These are phyloP conservation scores for Gouania willdenowi DNA, from an alignment of 2,797 vertebrate species.

Conservation along the genomic window DNA sequence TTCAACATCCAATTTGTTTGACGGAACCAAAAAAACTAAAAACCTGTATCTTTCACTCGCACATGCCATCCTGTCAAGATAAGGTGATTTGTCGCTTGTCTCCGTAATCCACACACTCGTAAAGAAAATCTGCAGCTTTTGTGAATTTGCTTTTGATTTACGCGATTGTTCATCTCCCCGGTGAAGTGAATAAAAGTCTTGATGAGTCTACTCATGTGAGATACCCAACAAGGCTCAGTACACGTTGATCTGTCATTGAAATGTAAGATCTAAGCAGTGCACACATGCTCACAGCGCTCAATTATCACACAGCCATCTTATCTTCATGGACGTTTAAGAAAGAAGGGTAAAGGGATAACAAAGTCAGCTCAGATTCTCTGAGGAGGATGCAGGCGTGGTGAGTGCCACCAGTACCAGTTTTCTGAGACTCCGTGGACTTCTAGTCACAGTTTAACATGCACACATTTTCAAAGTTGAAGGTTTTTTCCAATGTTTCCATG, in stretches of 20 bases:
- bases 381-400: slow-evolving; percentile 43
- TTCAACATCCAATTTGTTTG: too few species aligned
- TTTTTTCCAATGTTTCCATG: too few species aligned
- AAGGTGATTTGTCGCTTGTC: slow-evolving; percentile 49
- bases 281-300: too few species aligned
- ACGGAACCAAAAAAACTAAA: too few species aligned
- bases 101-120: slow-evolving; percentile 32
- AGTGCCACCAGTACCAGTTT: slow-evolving; percentile 26
- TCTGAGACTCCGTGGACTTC: too few species aligned
- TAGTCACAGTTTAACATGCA: too few species aligned
- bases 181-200: slow-evolving; percentile 14
- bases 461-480: too few species aligned
- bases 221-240: too few species aligned
- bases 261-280: too few species aligned
- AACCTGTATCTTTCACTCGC: too few species aligned
- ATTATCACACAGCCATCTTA: slow-evolving; percentile 65
- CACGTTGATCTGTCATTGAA: too few species aligned
- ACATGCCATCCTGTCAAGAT: slow-evolving; percentile 24
- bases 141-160: slow-evolving; percentile 1
- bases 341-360: slow-evolving; percentile 65
- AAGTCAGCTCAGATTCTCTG: slow-evolving; percentile 31
- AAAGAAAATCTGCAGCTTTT: slow-evolving; percentile 18
- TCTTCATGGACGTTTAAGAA: slow-evolving; percentile 77
- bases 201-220: slow-evolving; percentile 11
- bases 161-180: slow-evolving; percentile 25